These are phyloP conservation scores for Corvus moneduloides DNA, from an alignment of 2,113 vertebrate genomes.

Conservation along the genomic window DNA sequence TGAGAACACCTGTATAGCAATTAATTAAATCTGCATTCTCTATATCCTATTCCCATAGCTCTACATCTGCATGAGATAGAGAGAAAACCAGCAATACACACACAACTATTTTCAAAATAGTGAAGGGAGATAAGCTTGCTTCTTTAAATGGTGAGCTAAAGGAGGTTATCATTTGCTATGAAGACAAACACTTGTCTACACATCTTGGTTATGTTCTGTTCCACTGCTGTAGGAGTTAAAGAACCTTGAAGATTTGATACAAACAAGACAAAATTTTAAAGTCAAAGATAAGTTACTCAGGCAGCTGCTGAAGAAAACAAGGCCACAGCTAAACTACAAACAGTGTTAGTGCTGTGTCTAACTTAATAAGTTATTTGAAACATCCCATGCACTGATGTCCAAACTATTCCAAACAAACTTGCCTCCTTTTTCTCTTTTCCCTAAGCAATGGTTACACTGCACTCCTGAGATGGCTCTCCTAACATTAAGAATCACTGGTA, in stretches of 20 bases:
- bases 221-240: neutral
- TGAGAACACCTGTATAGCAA: neutral
- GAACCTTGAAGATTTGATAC: conserved; percentile 7
- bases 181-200: neutral
- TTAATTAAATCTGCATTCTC: neutral
- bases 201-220: neutral
- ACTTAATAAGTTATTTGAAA: conserved; percentile 41
- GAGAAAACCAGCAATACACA: neutral
- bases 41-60: neutral
- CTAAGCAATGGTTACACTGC: neutral
- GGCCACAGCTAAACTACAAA: neutral
- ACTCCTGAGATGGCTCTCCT: conserved; percentile 10
- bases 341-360: neutral
- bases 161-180: neutral
- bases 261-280: conserved; percentile 16
- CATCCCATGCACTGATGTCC: neutral
- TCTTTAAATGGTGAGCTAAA: neutral
- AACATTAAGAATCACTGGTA: conserved; percentile 65
- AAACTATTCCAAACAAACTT: conserved; percentile 27
- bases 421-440: neutral
- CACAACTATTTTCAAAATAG: neutral
- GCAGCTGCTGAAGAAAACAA: conserved; percentile 27
- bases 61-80: neutral
- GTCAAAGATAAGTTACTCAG: conserved; percentile 35
- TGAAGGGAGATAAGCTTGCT: neutral